Base-by-base conservation (phyloP, 2,888 invertebrate species). In the Mantis religiosa region DNA sequence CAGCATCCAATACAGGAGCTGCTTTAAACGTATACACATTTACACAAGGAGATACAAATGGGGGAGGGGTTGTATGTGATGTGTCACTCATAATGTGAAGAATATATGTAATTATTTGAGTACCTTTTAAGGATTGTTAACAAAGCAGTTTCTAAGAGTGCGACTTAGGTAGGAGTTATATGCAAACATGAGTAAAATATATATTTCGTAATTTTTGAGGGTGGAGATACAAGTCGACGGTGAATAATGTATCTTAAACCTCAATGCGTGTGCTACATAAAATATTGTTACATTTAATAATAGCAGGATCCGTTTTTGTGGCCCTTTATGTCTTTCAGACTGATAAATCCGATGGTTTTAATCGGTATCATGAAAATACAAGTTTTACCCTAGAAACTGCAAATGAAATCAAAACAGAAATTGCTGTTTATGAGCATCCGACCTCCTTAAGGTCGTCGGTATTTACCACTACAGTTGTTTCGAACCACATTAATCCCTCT, bases 191-290 rank as follows among this genome's bases (percentile, higher is more conserved):
- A 71, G 0, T 20, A 25, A 20, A 71, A 71, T 71, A 71, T 20
- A 71, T 20, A 6, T 20, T 20, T 41, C 41, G 25, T 71, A 71
- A 15, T 71, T 71, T 71, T 20, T 71, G 8, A 25, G 25, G 0
- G 6, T 71, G 25, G 0, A 71, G 14, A 20, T 71, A 71, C 25
- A 71, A 54, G 54, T 71, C 15, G 4, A 71, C 54, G 15, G 54
- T 71, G 7, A 85, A 47, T 28, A 85, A 47, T 47, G 85, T 28
- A 15, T 89, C 15, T 82, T 15, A 34, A 83, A 85, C 88, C 92
- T 92, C 93, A 92, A 93, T 93, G 93, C 92, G 92, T 91, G 91
- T 92, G 90, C 91, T 93, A 92, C 92, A 92, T 91, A 92, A 92
- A 91, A 91, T 92, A 89, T 90, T 93, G 83, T 85, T 93, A 82